Percentiles rank a stretch among this genome's conserved stretches.
phyloP scores from a whole-genome alignment of 2,797 vertebrate genomes.

The Acanthurus lineatus region DNA sequence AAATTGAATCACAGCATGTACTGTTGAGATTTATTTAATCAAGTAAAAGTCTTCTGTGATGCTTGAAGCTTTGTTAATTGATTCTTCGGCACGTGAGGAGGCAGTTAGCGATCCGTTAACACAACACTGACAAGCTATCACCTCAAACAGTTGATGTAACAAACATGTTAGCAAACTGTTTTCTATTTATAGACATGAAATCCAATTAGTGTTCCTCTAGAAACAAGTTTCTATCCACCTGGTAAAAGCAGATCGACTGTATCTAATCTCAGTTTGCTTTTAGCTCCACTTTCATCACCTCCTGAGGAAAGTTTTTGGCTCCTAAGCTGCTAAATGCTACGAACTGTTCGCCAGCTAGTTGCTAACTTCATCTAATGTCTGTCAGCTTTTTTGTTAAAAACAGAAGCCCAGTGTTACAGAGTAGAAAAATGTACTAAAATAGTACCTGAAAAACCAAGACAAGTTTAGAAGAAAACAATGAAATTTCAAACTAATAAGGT shows the following conservation, averaged over 20 bases:
- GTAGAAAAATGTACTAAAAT: too few species aligned
- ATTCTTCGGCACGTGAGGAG: not conserved
- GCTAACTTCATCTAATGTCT: not conserved
- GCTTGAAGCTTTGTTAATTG: not conserved
- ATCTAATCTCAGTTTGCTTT: not conserved
- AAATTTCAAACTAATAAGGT: not conserved
- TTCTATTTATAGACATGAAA: not conserved
- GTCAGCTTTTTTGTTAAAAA: not conserved
- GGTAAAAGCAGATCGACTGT: not conserved
- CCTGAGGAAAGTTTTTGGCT: not conserved
- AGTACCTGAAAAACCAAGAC: too few species aligned
- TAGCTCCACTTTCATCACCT: not conserved
- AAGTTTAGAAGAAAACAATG: too few species aligned
- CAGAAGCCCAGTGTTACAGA: not conserved
- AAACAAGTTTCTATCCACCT: not conserved
- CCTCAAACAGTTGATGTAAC: not conserved
- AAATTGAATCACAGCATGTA: not conserved
- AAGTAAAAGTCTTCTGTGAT: not conserved
- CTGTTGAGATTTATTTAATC: conserved; percentile 10
- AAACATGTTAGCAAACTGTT: not conserved
- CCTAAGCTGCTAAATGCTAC: not conserved
- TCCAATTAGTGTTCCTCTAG: not conserved
- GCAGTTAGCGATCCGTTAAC: not conserved
- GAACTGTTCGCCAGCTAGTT: not conserved
- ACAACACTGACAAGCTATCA: not conserved